Percentiles rank a stretch among this genome's conserved stretches.
These are phyloP conservation scores for Ariopsis seemanni DNA, from an alignment of 2,113 vertebrate genomes.

Conservation along the genomic window DNA sequence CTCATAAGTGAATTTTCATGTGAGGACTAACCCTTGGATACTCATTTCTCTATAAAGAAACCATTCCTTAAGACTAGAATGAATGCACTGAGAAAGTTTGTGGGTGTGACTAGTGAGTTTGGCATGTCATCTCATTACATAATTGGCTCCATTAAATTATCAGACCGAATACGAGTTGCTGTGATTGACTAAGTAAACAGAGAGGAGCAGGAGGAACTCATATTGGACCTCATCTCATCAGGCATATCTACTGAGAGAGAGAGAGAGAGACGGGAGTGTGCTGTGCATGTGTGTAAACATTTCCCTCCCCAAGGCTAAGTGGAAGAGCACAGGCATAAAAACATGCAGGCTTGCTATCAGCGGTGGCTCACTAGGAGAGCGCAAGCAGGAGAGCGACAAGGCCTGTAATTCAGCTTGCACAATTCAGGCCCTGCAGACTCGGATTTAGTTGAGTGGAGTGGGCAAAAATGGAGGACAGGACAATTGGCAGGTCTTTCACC, in stretches of 20 bases:
- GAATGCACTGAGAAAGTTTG: slow-evolving; percentile 33
- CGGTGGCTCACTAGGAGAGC: neutral
- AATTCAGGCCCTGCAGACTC: slow-evolving; percentile 41
- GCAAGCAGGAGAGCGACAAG: slow-evolving; percentile 51
- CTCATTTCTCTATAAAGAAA: slow-evolving; percentile 25
- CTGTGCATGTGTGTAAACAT: slow-evolving; percentile 27
- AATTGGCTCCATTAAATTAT: slow-evolving; percentile 32
- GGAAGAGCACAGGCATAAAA: slow-evolving; percentile 50
- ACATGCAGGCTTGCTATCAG: slow-evolving; percentile 1
- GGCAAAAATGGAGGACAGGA: slow-evolving; percentile 22
- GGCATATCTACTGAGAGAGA: slow-evolving; percentile 25
- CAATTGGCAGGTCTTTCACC: slow-evolving; percentile 45
- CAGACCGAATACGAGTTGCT: slow-evolving; percentile 45
- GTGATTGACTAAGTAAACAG: slow-evolving; percentile 56
- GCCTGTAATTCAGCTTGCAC: slow-evolving; percentile 55
- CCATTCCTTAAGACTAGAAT: slow-evolving; percentile 4
- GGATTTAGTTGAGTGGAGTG: slow-evolving; percentile 37
- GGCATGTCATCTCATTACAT: slow-evolving; percentile 40
- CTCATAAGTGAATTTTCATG: slow-evolving; percentile 48
- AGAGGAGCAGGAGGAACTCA: slow-evolving; percentile 32
- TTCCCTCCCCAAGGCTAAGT: slow-evolving; percentile 55
- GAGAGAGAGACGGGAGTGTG: neutral
- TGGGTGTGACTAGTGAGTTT: slow-evolving; percentile 30
- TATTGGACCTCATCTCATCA: slow-evolving; percentile 37
- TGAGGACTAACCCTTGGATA: slow-evolving; percentile 39